Percentiles rank a stretch among this genome's conserved stretches.
These are phyloP conservation scores for Gallinago jamesoni DNA, from an alignment of 2,113 vertebrate genomes.

Conservation along the genomic window DNA sequence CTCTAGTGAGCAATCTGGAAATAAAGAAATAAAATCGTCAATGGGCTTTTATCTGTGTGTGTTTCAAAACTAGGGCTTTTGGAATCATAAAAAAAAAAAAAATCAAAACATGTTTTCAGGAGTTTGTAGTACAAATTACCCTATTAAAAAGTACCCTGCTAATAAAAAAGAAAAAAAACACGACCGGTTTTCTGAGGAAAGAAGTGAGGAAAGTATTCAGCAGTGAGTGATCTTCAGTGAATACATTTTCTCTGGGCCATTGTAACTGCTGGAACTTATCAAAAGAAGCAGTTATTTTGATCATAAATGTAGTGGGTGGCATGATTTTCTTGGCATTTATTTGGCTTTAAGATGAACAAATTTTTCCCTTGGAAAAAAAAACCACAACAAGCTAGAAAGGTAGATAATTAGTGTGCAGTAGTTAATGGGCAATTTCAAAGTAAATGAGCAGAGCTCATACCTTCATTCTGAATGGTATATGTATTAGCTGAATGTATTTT, in stretches of 20 bases:
- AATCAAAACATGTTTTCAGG: slow-evolving; percentile 1
- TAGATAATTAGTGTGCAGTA: slow-evolving; percentile 8
- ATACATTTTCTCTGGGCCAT: slow-evolving; percentile 53
- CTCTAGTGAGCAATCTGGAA: slow-evolving; percentile 14
- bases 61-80: not conserved
- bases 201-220: slow-evolving; percentile 6
- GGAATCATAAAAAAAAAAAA: not conserved
- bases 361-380: not conserved
- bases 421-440: slow-evolving; percentile 22
- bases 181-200: not conserved
- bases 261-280: slow-evolving; percentile 47
- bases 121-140: slow-evolving; percentile 55
- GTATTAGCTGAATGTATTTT: not conserved
- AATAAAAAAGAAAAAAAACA: not conserved
- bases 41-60: not conserved
- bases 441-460: not conserved
- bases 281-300: slow-evolving; percentile 53
- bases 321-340: slow-evolving; percentile 49
- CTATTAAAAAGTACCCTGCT: slow-evolving; percentile 25
- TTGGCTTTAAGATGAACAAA: slow-evolving; percentile 6
- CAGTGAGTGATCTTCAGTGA: slow-evolving; percentile 39
- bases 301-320: slow-evolving; percentile 29
- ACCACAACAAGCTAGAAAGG: not conserved
- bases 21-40: not conserved
- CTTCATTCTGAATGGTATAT: not conserved